Evolutionary conservation across 30 jellyfish, hydroid and myxozoan species (phyloP).

Genomic region (Turritopsis dohrnii): DNA sequence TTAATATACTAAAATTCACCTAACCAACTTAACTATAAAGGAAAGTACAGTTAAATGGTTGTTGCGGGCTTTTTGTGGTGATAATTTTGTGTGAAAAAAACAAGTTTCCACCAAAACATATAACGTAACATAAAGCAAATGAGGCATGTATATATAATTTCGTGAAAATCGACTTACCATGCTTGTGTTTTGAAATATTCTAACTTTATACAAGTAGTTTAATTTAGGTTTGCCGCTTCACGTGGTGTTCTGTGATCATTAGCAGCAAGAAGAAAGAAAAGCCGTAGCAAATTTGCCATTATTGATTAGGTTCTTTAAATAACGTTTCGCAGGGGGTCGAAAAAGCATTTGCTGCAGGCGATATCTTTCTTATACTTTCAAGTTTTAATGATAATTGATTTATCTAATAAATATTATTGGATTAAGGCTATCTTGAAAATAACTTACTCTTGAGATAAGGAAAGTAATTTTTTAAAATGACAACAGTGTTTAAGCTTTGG

Average conservation of each 20-base stretch:
- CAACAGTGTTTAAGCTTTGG: not conserved
- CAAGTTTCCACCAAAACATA: not conserved
- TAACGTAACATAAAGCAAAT: no score
- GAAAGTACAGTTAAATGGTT: no score
- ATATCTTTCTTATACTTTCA: not conserved
- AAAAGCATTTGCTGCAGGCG: not conserved
- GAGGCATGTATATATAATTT: no score
- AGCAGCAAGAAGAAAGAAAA: not conserved
- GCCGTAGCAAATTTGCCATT: not conserved
- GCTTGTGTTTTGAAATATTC: not conserved
- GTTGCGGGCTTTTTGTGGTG: no score
- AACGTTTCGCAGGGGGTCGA: not conserved
- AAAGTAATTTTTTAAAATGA: no score
- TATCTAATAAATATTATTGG: not conserved
- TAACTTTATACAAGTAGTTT: not conserved
- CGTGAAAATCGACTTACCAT: not conserved
- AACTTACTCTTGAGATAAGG: not conserved
- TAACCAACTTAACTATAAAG: no score
- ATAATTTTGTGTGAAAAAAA: not conserved
- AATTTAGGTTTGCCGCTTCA: constrained; percentile 9
- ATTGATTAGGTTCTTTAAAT: not conserved
- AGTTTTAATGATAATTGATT: no score
- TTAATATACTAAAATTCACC: no score
- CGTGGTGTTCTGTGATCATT: constrained; percentile 20
- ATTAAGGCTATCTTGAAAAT: not conserved